Base-by-base conservation (phyloP, 1,140 invertebrate genomes). In the Mizuhopecten yessoensis region DNA sequence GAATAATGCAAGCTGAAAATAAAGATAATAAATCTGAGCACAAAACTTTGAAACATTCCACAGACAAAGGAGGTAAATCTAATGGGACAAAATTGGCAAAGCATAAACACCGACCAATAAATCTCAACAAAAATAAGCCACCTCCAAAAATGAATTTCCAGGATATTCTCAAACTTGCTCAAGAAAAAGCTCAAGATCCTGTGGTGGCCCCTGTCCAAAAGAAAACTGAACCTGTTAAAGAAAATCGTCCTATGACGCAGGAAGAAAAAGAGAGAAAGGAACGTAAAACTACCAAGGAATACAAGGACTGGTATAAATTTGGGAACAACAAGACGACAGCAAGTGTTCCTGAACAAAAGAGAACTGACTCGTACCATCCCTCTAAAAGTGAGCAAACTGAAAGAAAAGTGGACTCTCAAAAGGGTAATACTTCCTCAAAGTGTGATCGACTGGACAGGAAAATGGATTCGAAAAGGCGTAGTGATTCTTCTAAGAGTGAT, bases 161-260 rank as follows among this genome's bases (percentile, higher is more conserved):
- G 57, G 57, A 75, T 75, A 75, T 75, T 13, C 57, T 75, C 57
- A 75, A 75, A 75, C 57, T 75, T 29, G 57, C 57, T n/a, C 57
- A 75, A 75, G 57, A n/a, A 75, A 75, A 75, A 75, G 57, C 57
- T 75, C 57, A 75, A 29, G 57, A 75, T 75, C 57, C 57, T 29
- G 57, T 75, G 2, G 57, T 3, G n/a, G 57, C 57, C 1, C 23
- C 29, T 75, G 57, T 75, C 2, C 2, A 5, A 75, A 75, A 75
- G 17, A 75, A 75, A 29, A 1, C 57, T 75, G 57, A 75, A 75
- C 57, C 57, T 5, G 57, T 75, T n/a, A 75, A 75, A 75, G 57
- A 75, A 1, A 23, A 75, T n/a, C 57, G 57, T 75, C 57, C 57
- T 29, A 75, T 75, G 57, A 75, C 57, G 2, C 57, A 75, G 23